phyloP scores from a whole-genome alignment of 2,797 vertebrate genomes.

The Propithecus perrieri region DNA sequence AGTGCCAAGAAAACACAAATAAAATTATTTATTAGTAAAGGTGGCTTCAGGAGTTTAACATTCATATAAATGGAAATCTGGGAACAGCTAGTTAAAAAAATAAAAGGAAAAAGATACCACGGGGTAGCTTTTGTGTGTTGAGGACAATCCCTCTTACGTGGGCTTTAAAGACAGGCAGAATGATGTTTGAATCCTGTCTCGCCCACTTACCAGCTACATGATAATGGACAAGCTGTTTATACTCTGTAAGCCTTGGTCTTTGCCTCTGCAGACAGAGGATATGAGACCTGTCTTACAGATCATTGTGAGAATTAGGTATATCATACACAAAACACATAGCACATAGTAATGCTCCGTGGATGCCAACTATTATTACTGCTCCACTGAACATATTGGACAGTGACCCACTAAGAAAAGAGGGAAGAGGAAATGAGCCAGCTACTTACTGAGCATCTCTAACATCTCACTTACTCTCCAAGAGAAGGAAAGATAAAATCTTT shows the following conservation, averaged over 20 bases:
- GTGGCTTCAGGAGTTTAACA: not conserved
- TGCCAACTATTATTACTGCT: not conserved
- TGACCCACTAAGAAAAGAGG: not conserved
- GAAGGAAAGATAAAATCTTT: conserved; percentile 18
- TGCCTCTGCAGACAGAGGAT: not conserved
- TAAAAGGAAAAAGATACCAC: not conserved
- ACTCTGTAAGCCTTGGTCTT: not conserved
- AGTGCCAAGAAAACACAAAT: not conserved
- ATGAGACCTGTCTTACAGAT: not conserved
- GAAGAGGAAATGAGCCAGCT: not conserved
- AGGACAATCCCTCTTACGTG: not conserved
- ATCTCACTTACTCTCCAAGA: not conserved
- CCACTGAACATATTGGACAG: not conserved
- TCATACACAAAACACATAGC: not conserved
- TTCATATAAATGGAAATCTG: conserved; percentile 1
- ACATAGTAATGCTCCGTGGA: not conserved
- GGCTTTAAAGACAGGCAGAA: not conserved
- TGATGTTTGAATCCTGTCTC: not conserved
- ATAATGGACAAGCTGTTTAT: not conserved
- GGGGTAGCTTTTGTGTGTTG: not conserved
- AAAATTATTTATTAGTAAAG: not conserved
- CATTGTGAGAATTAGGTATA: not conserved
- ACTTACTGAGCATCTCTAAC: not conserved
- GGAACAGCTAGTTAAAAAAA: not conserved
- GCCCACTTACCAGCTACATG: not conserved